Evolutionary conservation across 2,888 invertebrate species (phyloP), one percentile per base, ranked within the genome.

Genomic region (Theristus sp.): DNA sequence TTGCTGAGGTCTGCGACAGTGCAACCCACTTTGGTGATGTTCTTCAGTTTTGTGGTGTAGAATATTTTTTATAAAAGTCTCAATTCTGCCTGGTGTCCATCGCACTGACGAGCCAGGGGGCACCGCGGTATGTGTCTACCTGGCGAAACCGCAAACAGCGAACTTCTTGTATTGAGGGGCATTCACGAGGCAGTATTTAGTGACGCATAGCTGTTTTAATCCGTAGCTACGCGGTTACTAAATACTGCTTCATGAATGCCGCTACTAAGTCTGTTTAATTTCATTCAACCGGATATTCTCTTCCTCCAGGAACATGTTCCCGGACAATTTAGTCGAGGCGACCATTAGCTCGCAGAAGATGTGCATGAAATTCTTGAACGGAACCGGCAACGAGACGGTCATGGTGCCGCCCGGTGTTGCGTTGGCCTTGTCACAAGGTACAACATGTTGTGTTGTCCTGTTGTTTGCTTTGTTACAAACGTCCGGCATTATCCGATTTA

Each of bases 251-350:
- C n/a, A n/a, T 13, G 38, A 38, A 38, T 6, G 17, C 6, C 17
- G 6, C 17, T 6, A 38, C 17, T 17, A 17, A 38, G 38, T 38
- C 17, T 38, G 6, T 38, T 38, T 38, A 13, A 38, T 6, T 38
- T 38, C 38, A 38, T 38, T 38, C 10, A 38, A 38, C n/a, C 26
- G 24, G 10, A 10, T 28, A 29, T 27, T 24, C 13, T 30, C 1
- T 25, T 2, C 56, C 59, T 60, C 6, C 53, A 63, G 63, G 30
- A 64, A 64, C 53, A 61, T 64, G 58, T 60, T 64, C 46, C 89
- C 90, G 30, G 87, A 88, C 68, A 91, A 91, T 78, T 80, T 91
- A 63, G 82, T 87, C 30, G 86, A 89, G 73, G 87, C 90, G 20
- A 84, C 87, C 65, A 83, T 89, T 70, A 81, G 83, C 47, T 84